Evolutionary conservation across 2,113 vertebrate species (phyloP).

Genomic region (Epinephelus cyanopodus): DNA sequence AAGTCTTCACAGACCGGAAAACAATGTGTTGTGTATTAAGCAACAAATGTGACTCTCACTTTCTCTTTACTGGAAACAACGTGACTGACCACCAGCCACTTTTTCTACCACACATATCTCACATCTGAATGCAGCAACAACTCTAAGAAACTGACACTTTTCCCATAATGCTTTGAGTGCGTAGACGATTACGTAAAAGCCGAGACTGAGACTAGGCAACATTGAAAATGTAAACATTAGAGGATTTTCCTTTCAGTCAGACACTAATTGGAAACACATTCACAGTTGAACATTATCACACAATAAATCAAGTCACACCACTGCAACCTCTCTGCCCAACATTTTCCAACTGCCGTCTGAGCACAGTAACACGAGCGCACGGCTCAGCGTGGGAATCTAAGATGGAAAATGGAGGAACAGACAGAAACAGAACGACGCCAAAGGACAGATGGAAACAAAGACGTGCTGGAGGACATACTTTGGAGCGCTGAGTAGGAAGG

Average conservation of each 20-base stretch:
- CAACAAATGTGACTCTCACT: not conserved
- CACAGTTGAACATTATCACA: not conserved
- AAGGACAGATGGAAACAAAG: constrained; percentile 36
- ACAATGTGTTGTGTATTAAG: not conserved
- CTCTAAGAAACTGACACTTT: not conserved
- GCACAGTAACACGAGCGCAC: not conserved
- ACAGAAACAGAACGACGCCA: constrained; percentile 16
- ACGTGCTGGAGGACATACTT: constrained; percentile 77
- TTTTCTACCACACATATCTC: not conserved
- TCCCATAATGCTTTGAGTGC: not conserved
- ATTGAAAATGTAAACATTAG: not conserved
- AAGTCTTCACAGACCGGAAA: not conserved
- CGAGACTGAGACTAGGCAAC: no score
- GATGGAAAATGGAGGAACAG: constrained; percentile 1
- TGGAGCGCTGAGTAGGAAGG: constrained; percentile 75
- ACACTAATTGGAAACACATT: not conserved
- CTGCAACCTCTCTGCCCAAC: not conserved
- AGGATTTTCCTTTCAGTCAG: not conserved
- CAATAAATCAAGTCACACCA: not conserved
- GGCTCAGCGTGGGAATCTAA: not conserved
- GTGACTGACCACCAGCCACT: not conserved
- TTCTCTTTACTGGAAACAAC: constrained; percentile 2
- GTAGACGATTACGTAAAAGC: not conserved
- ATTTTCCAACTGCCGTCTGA: not conserved
- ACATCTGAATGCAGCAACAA: not conserved